Conservation (phyloP, 2,113 vertebrate genomes). For the Notarius lentiginosus region DNA sequence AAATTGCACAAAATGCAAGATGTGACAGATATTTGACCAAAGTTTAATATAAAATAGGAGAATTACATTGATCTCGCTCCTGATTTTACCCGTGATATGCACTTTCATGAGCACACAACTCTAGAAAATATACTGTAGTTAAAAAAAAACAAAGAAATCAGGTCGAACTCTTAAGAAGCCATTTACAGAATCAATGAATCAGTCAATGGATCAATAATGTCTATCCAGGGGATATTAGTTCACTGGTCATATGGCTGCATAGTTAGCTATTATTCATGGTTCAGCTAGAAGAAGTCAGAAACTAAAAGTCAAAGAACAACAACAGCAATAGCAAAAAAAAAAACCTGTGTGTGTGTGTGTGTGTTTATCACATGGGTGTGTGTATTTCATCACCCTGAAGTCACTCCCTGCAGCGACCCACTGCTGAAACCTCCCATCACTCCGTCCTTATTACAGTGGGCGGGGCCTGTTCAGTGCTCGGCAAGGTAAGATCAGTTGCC, state of each 20-base stretch:
- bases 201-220: constrained; percentile 13
- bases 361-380: background rate
- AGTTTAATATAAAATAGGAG: too few relatives aligned
- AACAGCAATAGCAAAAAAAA: background rate
- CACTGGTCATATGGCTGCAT: constrained; percentile 8
- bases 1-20: too few relatives aligned
- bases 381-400: background rate
- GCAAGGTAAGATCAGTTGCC: constrained; percentile 15
- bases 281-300: background rate
- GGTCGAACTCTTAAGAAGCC: background rate
- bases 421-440: background rate
- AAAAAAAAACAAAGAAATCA: background rate
- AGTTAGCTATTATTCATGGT: background rate
- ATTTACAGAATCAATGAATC: constrained; percentile 17
- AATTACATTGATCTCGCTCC: too few relatives aligned
- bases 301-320: background rate
- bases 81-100: too few relatives aligned
- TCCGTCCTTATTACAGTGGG: constrained; percentile 20
- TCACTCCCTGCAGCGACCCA: constrained; percentile 1
- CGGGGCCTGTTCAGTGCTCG: background rate
- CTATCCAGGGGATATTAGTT: background rate
- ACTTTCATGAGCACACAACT: background rate
- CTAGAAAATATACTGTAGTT: background rate
- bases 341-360: background rate
- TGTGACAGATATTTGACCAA: too few relatives aligned